Evolutionary conservation across 2,797 vertebrate species (phyloP).

Genomic region (Acridotheres tristis): DNA sequence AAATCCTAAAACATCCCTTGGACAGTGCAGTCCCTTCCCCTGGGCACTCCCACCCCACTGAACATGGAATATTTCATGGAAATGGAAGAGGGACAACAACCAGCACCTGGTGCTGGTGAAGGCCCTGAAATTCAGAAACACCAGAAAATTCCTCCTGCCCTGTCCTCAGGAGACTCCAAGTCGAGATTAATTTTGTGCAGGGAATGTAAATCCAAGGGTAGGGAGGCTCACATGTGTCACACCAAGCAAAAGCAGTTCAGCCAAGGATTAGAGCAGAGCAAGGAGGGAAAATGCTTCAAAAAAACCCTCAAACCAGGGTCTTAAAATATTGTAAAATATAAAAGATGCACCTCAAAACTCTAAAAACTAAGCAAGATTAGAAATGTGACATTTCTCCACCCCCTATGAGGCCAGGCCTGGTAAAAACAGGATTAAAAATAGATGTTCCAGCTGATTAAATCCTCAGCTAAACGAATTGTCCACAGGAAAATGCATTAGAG

Average conservation of each 20-base stretch:
- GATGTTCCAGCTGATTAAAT: slow-evolving; percentile 21
- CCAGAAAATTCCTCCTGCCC: background rate
- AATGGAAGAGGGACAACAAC: background rate
- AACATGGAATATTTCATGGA: too few relatives aligned
- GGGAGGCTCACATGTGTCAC: slow-evolving; percentile 7
- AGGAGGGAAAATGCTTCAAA: background rate
- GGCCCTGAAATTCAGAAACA: background rate
- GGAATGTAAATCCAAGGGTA: background rate
- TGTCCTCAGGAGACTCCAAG: slow-evolving; percentile 41
- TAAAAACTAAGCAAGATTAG: background rate
- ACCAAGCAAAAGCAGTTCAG: slow-evolving; percentile 11
- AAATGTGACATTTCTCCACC: fast-evolving
- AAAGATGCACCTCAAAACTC: background rate
- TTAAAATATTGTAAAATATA: background rate
- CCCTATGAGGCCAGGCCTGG: background rate
- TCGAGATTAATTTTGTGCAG: slow-evolving; percentile 16
- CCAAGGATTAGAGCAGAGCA: background rate
- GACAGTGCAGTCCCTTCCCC: background rate
- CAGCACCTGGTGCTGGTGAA: too few relatives aligned
- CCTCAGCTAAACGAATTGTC: slow-evolving; percentile 5
- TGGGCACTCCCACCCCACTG: background rate
- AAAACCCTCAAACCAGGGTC: background rate
- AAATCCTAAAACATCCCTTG: background rate
- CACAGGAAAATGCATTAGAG: background rate
- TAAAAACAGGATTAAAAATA: background rate